Evolutionary conservation across 2,888 invertebrate genomes (phyloP), one percentile per base, ranked within the genome.

Genomic region (Dasypogon diadema): DNA sequence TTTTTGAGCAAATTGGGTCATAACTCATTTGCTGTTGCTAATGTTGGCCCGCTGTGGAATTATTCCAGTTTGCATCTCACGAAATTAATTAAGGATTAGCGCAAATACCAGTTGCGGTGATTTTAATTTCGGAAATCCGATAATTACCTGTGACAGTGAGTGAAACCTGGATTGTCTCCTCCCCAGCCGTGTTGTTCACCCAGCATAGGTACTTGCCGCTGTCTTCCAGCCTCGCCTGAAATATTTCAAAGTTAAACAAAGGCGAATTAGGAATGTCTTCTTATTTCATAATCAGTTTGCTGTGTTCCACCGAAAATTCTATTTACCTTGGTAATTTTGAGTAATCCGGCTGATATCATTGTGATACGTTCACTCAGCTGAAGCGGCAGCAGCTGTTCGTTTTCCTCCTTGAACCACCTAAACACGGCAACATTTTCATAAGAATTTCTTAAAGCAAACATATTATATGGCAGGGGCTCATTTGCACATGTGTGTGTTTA

Each of bases 161-260:
- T 16, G 92, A 91, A 80, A 94, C 92, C 82, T 92, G 90, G 56
- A 93, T 91, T 51, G 92, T 92, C 83, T 94, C 93, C 82, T 92
- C 92, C 24, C 96, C 97, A 1, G 93, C 92, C 5, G 94, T 92
- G 85, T 97, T 97, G 87, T 95, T 96, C 75, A 95, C 94, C 89
- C 93, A 93, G 87, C 97, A 97, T 75, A 94, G 90, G 87, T 96
- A 96, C 81, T 92, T 91, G 65, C 96, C 97, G 76, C 92, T 90
- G 85, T 97, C 97, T 82, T 93, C 93, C 70, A 92, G 87, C 77
- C 92, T 87, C 78, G 85, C 86, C 86, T 86, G 34, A 48, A 34
- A 60, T 60, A 65, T 65, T 18, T 65, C 16, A 60, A 65, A 65
- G 46, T 46, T 65, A 65, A 65, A 42, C 65, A 65, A 65, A 65